phyloP scores from a whole-genome alignment of 2,888 invertebrate genomes.

The Agrotis puta region DNA sequence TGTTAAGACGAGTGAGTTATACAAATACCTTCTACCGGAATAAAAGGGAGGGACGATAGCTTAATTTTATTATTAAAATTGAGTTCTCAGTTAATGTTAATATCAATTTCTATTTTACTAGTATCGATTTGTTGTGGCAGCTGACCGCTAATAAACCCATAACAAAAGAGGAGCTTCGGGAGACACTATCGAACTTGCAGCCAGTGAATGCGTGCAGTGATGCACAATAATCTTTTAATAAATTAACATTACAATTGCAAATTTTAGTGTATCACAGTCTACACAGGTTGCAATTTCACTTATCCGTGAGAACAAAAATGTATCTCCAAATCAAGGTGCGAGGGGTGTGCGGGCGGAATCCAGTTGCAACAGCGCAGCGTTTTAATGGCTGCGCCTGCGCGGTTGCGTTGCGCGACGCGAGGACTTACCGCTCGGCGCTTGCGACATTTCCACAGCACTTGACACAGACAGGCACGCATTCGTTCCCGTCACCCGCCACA shows the following conservation, averaged over 20 bases:
- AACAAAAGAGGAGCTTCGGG: neutral
- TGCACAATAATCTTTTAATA: conserved; percentile 13
- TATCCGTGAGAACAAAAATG: conserved; percentile 44
- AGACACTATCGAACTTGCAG: neutral
- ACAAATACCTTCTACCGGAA: neutral
- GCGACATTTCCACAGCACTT: conserved; percentile 66
- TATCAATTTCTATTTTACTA: too few species aligned
- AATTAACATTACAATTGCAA: conserved; percentile 3
- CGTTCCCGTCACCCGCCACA: conserved; percentile 48
- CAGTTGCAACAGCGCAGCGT: conserved; percentile 72
- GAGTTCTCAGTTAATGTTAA: too few species aligned
- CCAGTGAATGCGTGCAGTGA: neutral
- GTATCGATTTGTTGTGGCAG: neutral
- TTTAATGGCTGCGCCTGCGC: conserved; percentile 62
- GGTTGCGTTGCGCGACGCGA: conserved; percentile 57
- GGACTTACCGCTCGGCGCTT: conserved; percentile 54
- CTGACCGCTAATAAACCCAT: neutral
- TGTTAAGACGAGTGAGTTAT: too few species aligned
- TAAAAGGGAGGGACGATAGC: neutral
- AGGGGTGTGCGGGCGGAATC: conserved; percentile 64
- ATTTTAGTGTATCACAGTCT: conserved; percentile 16
- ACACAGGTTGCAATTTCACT: conserved; percentile 23
- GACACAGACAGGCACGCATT: conserved; percentile 64
- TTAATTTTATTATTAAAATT: too few species aligned
- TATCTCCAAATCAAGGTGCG: conserved; percentile 45